Conservation (phyloP, 2,113 vertebrate genomes). For the Synodontis membranacea region DNA sequence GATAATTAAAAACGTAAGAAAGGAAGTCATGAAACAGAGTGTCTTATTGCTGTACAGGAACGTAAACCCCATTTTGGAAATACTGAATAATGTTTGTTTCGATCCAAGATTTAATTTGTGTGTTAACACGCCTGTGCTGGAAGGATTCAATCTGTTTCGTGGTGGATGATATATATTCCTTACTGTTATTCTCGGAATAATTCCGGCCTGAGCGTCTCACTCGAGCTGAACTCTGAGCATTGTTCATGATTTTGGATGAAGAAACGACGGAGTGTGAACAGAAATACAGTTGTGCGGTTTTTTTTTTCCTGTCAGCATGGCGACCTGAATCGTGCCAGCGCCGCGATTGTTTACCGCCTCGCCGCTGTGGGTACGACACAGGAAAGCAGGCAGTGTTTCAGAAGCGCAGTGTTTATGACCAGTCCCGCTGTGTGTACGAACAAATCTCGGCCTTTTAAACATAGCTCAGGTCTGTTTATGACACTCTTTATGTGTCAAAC, state of each 20-base stretch:
- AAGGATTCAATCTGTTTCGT: neutral
- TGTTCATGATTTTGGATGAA: neutral
- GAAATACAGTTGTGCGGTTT: neutral
- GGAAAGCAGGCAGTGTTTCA: conserved; percentile 20
- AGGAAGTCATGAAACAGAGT: too few species aligned
- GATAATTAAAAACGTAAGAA: too few species aligned
- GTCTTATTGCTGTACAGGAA: too few species aligned
- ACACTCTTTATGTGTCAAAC: neutral
- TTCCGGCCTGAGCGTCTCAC: neutral
- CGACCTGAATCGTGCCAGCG: neutral
- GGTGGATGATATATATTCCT: neutral
- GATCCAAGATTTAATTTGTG: too few species aligned
- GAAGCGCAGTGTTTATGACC: conserved; percentile 43
- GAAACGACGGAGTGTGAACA: neutral
- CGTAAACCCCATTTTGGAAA: too few species aligned
- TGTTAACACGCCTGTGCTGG: too few species aligned
- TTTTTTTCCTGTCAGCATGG: neutral
- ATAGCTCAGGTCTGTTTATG: neutral
- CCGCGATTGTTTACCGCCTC: conserved; percentile 2
- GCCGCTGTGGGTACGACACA: conserved; percentile 10
- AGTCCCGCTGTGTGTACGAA: conserved; percentile 25
- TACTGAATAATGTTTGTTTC: too few species aligned
- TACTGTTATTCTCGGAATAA: neutral
- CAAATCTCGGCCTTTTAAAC: neutral
- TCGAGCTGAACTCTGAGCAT: too few species aligned